phyloP scores from a whole-genome alignment of 2,888 invertebrate genomes.

The Anodontia alba region DNA sequence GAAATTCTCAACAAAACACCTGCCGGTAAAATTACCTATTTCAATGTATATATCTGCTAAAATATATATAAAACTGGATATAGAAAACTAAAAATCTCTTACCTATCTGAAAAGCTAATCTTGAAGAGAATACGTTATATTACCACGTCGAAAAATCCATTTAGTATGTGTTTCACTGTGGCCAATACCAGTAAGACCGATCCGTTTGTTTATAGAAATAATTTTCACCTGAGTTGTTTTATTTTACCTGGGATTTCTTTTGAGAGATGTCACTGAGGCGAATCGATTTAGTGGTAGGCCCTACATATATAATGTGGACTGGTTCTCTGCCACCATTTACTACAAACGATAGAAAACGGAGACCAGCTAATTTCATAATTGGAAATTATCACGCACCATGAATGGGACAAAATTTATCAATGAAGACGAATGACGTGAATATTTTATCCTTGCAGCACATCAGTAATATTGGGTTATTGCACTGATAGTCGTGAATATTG shows the following conservation, averaged over 20 bases:
- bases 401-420: not conserved
- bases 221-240: not conserved
- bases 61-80: not conserved
- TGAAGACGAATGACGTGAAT: no score
- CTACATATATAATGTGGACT: no score
- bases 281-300: conserved; percentile 8
- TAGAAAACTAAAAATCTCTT: not conserved
- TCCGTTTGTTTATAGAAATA: not conserved
- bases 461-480: no score
- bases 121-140: not conserved
- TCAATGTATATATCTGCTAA: not conserved
- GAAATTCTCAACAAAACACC: not conserved
- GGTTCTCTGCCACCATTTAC: not conserved
- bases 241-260: conserved; percentile 18
- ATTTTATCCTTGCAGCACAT: no score
- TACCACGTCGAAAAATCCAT: not conserved
- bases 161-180: no score
- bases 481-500: no score
- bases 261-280: conserved; percentile 38
- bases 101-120: not conserved
- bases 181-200: not conserved
- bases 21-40: not conserved
- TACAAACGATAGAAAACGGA: not conserved
- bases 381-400: not conserved
- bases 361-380: conserved; percentile 1